These are phyloP conservation scores for Danaus plexippus DNA, from an alignment of 1,140 invertebrate species.

Conservation along the genomic window DNA sequence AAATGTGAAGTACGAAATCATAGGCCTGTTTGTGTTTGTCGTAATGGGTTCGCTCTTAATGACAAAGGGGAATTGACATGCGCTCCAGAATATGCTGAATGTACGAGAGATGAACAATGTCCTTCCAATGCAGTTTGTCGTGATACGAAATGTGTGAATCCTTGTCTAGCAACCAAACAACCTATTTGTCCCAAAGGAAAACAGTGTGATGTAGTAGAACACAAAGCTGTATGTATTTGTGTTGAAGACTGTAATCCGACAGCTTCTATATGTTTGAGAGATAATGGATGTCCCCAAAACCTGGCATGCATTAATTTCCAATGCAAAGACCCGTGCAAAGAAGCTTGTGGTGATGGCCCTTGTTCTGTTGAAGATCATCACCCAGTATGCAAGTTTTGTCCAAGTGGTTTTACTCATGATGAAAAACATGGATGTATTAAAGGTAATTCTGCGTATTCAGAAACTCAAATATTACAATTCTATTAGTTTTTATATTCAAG, in stretches of 20 bases:
- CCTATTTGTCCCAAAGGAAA: constrained; percentile 83
- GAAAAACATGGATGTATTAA: constrained; percentile 93
- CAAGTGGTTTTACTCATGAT: constrained; percentile 89
- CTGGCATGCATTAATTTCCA: constrained; percentile 89
- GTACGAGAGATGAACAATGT: constrained; percentile 86
- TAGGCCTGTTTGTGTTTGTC: constrained; percentile 88
- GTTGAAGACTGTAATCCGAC: constrained; percentile 88
- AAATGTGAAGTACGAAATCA: constrained; percentile 91
- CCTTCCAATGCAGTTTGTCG: constrained; percentile 88
- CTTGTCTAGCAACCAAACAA: constrained; percentile 78
- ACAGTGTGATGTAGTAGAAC: constrained; percentile 87
- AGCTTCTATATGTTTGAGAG: constrained; percentile 89
- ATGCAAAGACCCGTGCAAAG: constrained; percentile 91
- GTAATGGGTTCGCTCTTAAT: constrained; percentile 88
- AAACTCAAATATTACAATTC: constrained; percentile 44
- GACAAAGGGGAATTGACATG: constrained; percentile 87
- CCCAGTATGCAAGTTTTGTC: constrained; percentile 95
- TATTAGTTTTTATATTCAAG: constrained; percentile 52
- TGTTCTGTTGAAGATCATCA: constrained; percentile 94
- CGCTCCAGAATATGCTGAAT: constrained; percentile 83
- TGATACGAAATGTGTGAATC: constrained; percentile 86
- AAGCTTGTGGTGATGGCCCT: constrained; percentile 86
- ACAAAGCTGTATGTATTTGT: constrained; percentile 88
- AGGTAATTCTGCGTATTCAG: constrained; percentile 79
- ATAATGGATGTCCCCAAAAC: constrained; percentile 87